Evolutionary conservation across 2,888 invertebrate species (phyloP), one percentile per base, ranked within the genome.

Genomic region (Stratiomys singularior): DNA sequence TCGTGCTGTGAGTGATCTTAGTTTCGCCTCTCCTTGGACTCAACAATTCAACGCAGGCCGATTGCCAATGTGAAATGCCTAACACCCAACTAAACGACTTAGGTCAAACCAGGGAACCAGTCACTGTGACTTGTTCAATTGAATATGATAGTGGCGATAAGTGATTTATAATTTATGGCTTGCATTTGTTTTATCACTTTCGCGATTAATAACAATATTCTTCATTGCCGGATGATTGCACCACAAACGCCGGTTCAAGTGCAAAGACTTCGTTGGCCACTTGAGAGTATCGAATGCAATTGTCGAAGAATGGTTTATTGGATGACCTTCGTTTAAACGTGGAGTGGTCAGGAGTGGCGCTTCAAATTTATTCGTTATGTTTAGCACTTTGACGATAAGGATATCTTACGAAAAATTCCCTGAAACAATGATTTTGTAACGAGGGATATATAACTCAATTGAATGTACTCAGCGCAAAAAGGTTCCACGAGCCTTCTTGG

Each of bases 101-200:
- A 37, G 37, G 37, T 37, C 11, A 60, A 27, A 28, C 64, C 13
- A 15, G 5, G 60, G 7, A 64, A 64, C 64, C 64, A 15, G 64
- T 64, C 64, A 30, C 64, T 25, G 15, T n/a, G 64, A 15, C 52
- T 71, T 71, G 47, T 71, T 47, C 71, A 71, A 71, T 71, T 71
- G 46, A 47, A 71, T 52, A 27, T 52, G 30, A 52, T 25, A 47
- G 47, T 25, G 47, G 67, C 47, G 71, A 52, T 71, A 71, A 52
- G 52, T 52, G 71, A 47, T 71, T 47, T 25, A 47, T 52, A 71
- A 71, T 47, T 71, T 71, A 71, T 71, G 71, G 27, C 25, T 47
- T 52, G 71, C n/a, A 52, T 47, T 71, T 71, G 25, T 52, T 71
- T 71, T 71, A 71, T 71, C 71, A 71, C 71, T 71, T 52, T 71